Evolutionary conservation across 2,888 invertebrate species (phyloP), one percentile per base, ranked within the genome.

Genomic region (Hypolimnas misippus): DNA sequence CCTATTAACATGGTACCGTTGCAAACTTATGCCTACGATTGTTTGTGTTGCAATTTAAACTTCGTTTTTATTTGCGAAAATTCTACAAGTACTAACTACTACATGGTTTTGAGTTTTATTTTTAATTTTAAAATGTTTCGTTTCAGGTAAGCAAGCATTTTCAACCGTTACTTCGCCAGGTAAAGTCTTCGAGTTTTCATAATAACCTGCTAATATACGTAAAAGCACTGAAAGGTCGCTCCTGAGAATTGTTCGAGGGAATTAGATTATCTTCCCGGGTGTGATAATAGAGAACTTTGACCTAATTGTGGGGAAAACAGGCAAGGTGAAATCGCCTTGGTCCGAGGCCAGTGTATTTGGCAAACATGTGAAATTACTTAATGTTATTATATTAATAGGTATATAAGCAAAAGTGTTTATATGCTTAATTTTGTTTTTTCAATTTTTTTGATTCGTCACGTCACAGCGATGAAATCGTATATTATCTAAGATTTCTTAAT

Each of bases 61-160:
- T 19, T 42, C 8, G 4, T 42, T 19, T 42, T 42, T 17, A 33
- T 10, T 33, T 33, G 33, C 33, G 12, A 8, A 33, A 33, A 8
- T 33, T 8, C 8, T 7, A 33, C 4, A 6, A 33, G 33, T 33
- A 8, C 33, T 12, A 10, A 33, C 33, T 33, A 33, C 8, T 2
- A 33, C 3, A 2, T 10, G 7, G 12, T 7, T 2, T 10, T 7
- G 33, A 10, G 8, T 10, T 2, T 33, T 10, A 33, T 33, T 6
- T 33, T 33, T 33, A 33, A 33, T n/a, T 33, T 33, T 10, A 33
- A 33, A 7, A 10, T 33, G 33, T 61, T 55, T 19, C 17, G 29
- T 61, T 61, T 19, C 61, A 61, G 55, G 61, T 61, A n/a, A n/a
- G n/a, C n/a, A 61, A 60, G 60, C 10, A 31, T 6, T 33, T 33